Percentiles rank a stretch among this genome's conserved stretches.
phyloP scores from a whole-genome alignment of 2,888 invertebrate genomes.

The Suillia variegata region DNA sequence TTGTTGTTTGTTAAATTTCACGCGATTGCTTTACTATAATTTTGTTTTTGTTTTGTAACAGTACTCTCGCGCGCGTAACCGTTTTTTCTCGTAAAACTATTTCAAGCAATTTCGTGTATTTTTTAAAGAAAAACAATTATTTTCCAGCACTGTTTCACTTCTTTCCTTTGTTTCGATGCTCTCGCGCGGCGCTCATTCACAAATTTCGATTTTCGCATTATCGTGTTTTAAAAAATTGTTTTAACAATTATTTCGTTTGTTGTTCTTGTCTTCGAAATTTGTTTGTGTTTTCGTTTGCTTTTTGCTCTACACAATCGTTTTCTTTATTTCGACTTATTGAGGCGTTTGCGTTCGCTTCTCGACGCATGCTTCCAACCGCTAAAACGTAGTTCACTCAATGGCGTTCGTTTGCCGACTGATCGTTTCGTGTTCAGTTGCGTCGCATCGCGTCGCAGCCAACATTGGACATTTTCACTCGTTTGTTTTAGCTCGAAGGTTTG shows the following conservation, averaged over 20 bases:
- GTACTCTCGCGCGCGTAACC: neutral
- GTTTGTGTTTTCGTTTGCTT: constrained; percentile 5
- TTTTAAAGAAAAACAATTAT: too few relatives aligned
- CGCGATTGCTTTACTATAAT: too few relatives aligned
- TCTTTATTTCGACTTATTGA: constrained; percentile 37
- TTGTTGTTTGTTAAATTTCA: too few relatives aligned
- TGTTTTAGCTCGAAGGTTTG: too few relatives aligned
- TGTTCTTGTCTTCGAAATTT: neutral
- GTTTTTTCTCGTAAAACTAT: too few relatives aligned
- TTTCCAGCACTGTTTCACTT: neutral
- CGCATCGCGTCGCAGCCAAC: constrained; percentile 21
- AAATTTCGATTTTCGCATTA: too few relatives aligned
- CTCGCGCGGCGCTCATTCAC: neutral
- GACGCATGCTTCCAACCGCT: neutral
- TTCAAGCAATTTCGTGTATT: too few relatives aligned
- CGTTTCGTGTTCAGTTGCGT: constrained; percentile 24
- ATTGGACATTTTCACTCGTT: too few relatives aligned
- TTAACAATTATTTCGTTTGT: constrained; percentile 24
- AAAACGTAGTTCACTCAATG: constrained; percentile 38
- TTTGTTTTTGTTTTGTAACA: neutral
- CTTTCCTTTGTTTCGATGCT: neutral
- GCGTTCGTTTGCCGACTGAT: constrained; percentile 36
- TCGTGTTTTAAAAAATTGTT: too few relatives aligned
- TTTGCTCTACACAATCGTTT: constrained; percentile 37
- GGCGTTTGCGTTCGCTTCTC: neutral